Base-by-base conservation (phyloP, 92 coral and sea anemone species). In the Zoanthus solanderi region DNA sequence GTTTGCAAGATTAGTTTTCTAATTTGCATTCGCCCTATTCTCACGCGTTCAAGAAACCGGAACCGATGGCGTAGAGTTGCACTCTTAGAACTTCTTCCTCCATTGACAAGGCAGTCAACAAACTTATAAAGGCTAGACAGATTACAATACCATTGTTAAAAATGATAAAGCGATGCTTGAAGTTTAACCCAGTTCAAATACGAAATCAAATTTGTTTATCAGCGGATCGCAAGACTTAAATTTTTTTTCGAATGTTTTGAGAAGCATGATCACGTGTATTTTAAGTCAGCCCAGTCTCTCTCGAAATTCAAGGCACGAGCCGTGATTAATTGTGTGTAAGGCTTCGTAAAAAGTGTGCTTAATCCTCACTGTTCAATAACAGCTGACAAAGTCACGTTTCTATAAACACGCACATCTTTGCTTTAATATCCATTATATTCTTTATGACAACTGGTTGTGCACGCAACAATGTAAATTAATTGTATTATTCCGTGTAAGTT, bases 1-100 rank as follows among this genome's bases (percentile, higher is more conserved):
- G 92, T 84, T 89, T 61, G 46, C 74, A 86, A 10, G 74, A 52
- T 44, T 78, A 6, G 23, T 88, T 29, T 52, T 12, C 58, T 44
- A 68, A 75, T 87, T 74, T 90, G 71, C 76, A 78, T 80, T 50
- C 58, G 72, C 83, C 54, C 66, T 72, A 90, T 84, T 79, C 88
- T 74, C 72, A 46, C 93, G 46, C 93, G 93, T 85, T 74, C 85
- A 17, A 37, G 37, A 69, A 71, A 87, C 93, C 90, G 93, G 90
- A 90, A 80, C 90, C 87, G 79, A 83, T 84, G 31, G 69, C 80
- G 71, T 37, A 29, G 44, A 76, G 83, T 71, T 87, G 87, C 87
- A 79, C 71, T 54, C 46, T 78, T 44, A 7, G 5, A 50, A 11
- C 9, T 50, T 7, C 56, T 61, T 30, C n/a, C 73, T 85, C 63